These are phyloP conservation scores for Petrosia ficiformis DNA, from an alignment of 37 sponge, comb jelly and placozoan species.

Conservation along the genomic window DNA sequence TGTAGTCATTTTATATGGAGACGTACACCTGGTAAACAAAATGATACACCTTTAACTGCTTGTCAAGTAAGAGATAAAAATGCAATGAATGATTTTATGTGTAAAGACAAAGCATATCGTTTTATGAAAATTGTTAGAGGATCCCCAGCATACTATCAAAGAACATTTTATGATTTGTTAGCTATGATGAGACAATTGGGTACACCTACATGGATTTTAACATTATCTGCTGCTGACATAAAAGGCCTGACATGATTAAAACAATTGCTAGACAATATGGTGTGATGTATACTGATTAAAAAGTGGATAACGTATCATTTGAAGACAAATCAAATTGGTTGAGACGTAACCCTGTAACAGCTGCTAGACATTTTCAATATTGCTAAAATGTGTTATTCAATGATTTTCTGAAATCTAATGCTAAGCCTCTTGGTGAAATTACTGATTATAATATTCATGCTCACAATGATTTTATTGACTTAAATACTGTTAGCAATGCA, in stretches of 20 bases:
- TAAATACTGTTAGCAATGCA: not conserved
- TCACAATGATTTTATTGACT: too few relatives aligned
- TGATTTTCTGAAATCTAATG: slow-evolving; percentile 8
- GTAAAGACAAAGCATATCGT: slow-evolving; percentile 4
- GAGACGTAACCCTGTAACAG: slow-evolving; percentile 15
- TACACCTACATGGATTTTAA: slow-evolving; percentile 21
- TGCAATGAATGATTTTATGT: not conserved
- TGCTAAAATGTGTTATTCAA: slow-evolving; percentile 2
- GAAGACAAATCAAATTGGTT: slow-evolving; percentile 9
- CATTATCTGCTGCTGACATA: slow-evolving; percentile 10
- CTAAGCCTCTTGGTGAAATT: slow-evolving; percentile 10
- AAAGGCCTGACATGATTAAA: slow-evolving; percentile 6
- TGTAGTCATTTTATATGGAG: slow-evolving; percentile 11
- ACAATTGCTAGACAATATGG: slow-evolving; percentile 32
- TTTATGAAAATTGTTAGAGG: slow-evolving; percentile 27
- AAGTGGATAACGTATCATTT: not conserved
- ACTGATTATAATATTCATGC: slow-evolving; percentile 4
- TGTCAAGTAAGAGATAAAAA: not conserved
- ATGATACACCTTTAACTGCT: not conserved
- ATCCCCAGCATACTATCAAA: slow-evolving; percentile 3
- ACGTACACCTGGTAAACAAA: not conserved
- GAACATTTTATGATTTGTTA: slow-evolving; percentile 12
- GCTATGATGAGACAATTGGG: slow-evolving; percentile 27
- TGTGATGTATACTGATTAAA: not conserved
- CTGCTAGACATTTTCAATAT: slow-evolving; percentile 31